These are phyloP conservation scores for Lophius piscatorius DNA, from an alignment of 2,113 vertebrate genomes.

Conservation along the genomic window DNA sequence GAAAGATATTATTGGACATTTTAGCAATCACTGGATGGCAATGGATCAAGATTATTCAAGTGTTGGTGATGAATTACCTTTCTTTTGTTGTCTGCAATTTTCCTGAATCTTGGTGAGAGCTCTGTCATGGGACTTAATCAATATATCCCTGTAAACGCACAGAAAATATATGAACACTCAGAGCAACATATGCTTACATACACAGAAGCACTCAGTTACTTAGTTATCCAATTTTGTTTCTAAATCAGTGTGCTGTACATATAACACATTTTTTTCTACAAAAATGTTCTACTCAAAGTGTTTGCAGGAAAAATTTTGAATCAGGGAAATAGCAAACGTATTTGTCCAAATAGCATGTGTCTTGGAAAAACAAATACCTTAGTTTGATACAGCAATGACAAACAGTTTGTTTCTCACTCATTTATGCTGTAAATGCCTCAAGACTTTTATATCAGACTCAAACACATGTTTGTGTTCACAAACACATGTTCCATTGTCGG, in stretches of 20 bases:
- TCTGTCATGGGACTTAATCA: constrained; percentile 80
- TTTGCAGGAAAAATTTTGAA: no score
- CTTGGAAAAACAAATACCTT: no score
- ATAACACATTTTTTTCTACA: background rate
- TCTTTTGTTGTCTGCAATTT: constrained; percentile 76
- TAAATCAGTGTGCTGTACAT: background rate
- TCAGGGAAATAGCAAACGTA: no score
- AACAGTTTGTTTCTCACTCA: no score
- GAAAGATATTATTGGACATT: background rate
- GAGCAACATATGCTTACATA: background rate
- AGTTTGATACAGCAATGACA: no score
- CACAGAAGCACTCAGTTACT: background rate
- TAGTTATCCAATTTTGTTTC: background rate
- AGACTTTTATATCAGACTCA: no score
- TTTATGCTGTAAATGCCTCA: no score
- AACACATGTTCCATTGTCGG: no score
- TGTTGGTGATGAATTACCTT: constrained; percentile 82
- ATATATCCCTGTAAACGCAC: constrained; percentile 76
- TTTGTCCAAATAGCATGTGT: no score
- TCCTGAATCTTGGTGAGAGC: constrained; percentile 83
- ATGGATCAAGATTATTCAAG: background rate
- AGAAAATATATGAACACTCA: background rate
- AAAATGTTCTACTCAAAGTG: no score
- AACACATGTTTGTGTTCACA: no score
- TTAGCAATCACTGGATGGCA: background rate